Base-by-base conservation (phyloP, 2,113 vertebrate genomes). In the Asarcornis scutulata region DNA sequence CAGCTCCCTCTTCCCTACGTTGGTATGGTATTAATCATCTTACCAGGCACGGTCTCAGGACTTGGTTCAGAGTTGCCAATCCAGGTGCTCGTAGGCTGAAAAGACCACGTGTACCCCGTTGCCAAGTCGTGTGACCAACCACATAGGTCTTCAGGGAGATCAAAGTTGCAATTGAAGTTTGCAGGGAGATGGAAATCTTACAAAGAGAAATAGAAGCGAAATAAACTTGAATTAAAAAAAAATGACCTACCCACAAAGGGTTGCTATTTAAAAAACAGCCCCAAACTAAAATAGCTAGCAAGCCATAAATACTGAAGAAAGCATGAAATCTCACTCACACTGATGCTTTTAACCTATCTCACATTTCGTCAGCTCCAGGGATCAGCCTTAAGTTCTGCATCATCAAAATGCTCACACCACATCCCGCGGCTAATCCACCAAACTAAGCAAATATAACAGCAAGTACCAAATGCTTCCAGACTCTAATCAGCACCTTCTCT, bases 151-250 rank as follows among this genome's bases (percentile, higher is more conserved):
- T 98, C 98, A 2, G 96, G 96, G 94, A 98, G 95, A 94, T 99
- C 99, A 85, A 99, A 99, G 97, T 99, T 99, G 95, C 99, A 99
- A 27, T 99, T 98, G 74, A 99, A 99, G 73, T 98, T 97, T n/a
- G 92, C 73, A 98, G 99, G 91, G 97, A 98, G 38, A 97, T 95
- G 97, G 72, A 97, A 97, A 97, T 98, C 98, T 97, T 97, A 53
- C 32, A 77, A 83, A 71, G 95, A 71, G 83, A 93, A 94, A 86
- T 21, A 96, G 83, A 87, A 95, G 84, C 59, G 97, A 96, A 96
- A 97, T 79, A 94, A 98, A 83, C n/a, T 83, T 9, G 36, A 79
- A 81, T 96, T 84, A 40, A 81, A 94, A 94, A 93, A 95, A 93
- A 95, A 76, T 71, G 22, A 95, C 73, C 66, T 95, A 69, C 17